phyloP scores from a whole-genome alignment of 1,140 invertebrate species.

The Drosophila seguyi region DNA sequence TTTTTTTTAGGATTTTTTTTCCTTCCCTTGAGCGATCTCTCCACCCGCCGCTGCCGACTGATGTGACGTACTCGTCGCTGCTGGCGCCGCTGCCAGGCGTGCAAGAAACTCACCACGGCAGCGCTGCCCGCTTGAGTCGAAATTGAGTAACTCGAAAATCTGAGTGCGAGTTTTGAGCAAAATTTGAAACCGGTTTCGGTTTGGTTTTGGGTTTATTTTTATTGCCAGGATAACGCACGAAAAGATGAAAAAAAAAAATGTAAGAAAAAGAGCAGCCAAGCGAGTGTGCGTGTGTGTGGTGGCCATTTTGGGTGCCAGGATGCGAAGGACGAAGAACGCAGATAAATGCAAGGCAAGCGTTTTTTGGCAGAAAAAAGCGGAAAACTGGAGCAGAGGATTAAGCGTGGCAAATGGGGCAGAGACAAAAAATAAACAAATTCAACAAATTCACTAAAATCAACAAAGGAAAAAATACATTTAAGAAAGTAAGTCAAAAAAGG shows the following conservation, averaged over 20 bases:
- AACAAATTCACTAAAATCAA: background rate
- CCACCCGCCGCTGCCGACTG: slow-evolving; percentile 7
- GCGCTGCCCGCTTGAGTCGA: slow-evolving; percentile 33
- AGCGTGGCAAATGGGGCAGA: background rate
- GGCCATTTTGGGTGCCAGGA: slow-evolving; percentile 36
- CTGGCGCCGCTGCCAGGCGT: slow-evolving; percentile 6
- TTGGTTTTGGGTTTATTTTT: background rate
- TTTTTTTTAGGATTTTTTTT: slow-evolving; percentile 10
- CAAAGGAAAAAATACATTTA: background rate
- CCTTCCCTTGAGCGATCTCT: slow-evolving; percentile 12
- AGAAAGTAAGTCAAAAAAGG: background rate
- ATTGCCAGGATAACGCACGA: slow-evolving; percentile 11
- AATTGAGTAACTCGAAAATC: background rate
- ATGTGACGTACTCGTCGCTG: slow-evolving; percentile 1
- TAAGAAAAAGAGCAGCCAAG: slow-evolving; percentile 22
- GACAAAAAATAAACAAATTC: background rate
- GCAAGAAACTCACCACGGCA: slow-evolving; percentile 63
- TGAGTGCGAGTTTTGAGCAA: background rate
- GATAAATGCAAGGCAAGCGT: background rate
- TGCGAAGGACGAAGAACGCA: slow-evolving; percentile 4
- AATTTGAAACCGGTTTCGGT: background rate
- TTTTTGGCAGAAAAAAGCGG: background rate
- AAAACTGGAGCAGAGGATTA: slow-evolving; percentile 16
- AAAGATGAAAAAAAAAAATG: slow-evolving; percentile 4
- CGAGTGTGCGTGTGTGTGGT: slow-evolving; percentile 17